Conservation (phyloP, 1,140 invertebrate species). For the Bombus pyrosoma region DNA sequence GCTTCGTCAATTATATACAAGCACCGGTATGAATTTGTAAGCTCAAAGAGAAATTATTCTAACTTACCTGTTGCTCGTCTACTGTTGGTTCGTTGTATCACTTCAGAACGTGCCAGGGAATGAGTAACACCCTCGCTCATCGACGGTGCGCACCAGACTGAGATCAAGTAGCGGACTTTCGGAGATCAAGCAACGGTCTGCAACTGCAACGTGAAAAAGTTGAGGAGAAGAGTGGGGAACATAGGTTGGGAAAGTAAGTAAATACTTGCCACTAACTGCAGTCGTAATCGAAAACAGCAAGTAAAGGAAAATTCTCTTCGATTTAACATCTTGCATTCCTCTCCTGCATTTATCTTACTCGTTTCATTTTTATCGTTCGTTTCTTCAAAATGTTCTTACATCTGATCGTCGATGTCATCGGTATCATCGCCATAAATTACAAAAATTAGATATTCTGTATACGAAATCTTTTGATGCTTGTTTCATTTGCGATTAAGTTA, state of each 20-base stretch:
- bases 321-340: not conserved
- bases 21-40: not conserved
- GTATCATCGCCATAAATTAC: not conserved
- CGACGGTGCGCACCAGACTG: conserved; percentile 66
- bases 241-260: conserved; percentile 20
- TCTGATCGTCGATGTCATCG: not conserved
- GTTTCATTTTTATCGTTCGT: no score
- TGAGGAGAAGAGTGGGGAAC: conserved; percentile 3
- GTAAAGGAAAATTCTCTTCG: conserved; percentile 20
- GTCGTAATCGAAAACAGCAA: conserved; percentile 11
- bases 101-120: conserved; percentile 10
- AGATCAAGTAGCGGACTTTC: conserved; percentile 41
- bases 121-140: conserved; percentile 45
- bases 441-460: not conserved
- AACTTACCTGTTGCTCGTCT: conserved; percentile 46
- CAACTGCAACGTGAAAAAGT: conserved; percentile 43
- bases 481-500: not conserved
- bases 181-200: conserved; percentile 45
- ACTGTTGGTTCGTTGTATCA: not conserved
- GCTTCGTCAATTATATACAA: no score
- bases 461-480: not conserved
- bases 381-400: not conserved
- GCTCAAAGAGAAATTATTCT: not conserved
- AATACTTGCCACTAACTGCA: not conserved
- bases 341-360: not conserved